phyloP scores from a whole-genome alignment of 2,113 vertebrate genomes.

The Trinectes maculatus region DNA sequence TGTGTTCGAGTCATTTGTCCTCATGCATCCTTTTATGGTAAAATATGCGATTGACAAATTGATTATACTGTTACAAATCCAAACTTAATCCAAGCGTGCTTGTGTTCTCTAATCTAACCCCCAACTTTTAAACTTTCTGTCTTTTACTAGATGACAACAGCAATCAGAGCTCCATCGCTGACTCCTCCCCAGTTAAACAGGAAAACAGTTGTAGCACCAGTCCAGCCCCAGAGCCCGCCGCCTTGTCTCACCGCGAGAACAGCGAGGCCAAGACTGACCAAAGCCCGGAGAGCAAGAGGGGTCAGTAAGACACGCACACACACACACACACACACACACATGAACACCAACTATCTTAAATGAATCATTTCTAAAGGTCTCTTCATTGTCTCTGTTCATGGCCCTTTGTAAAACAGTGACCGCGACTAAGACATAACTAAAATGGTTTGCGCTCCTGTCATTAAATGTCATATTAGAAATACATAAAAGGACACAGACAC shows the following conservation, averaged over 20 bases:
- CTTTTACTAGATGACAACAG: slow-evolving; percentile 93
- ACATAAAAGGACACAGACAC: no score
- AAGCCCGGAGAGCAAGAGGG: slow-evolving; percentile 87
- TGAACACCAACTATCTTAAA: neutral
- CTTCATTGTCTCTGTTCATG: no score
- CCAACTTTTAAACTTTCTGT: neutral
- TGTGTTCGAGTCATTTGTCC: neutral
- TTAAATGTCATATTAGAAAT: no score
- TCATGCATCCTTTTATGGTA: neutral
- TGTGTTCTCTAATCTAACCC: no score
- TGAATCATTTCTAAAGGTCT: neutral
- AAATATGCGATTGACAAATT: no score
- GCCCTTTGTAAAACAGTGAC: no score
- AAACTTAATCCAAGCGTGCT: neutral
- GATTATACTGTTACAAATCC: no score
- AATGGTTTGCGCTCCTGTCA: no score
- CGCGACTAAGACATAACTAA: no score
- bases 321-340: slow-evolving; percentile 2
- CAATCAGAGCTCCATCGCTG: slow-evolving; percentile 98
- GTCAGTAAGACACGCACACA: slow-evolving; percentile 42
- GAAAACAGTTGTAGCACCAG: slow-evolving; percentile 96
- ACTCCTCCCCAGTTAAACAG: slow-evolving; percentile 95
- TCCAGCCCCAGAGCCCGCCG: slow-evolving; percentile 87
- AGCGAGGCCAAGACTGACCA: slow-evolving; percentile 86
- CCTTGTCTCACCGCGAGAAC: slow-evolving; percentile 81